Conservation (phyloP, 2,888 invertebrate species). For the Drosophila demipolita region DNA sequence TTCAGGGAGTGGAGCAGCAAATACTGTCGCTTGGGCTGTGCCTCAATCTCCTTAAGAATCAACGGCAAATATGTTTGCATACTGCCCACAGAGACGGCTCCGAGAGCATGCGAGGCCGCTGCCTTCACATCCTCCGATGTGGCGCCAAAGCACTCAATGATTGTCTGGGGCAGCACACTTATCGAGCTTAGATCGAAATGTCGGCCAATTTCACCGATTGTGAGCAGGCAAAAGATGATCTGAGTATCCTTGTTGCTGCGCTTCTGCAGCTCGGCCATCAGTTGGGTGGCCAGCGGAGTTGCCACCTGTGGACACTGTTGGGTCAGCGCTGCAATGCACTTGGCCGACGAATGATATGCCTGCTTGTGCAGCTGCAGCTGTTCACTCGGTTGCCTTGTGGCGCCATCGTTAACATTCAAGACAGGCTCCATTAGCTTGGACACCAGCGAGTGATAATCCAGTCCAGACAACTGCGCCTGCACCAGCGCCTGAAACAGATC, state of each 20-base stretch:
- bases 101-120: slow-evolving; percentile 98
- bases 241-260: slow-evolving; percentile 89
- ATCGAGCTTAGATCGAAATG: slow-evolving; percentile 94
- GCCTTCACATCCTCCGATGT: slow-evolving; percentile 98
- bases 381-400: slow-evolving; percentile 84
- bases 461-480: slow-evolving; percentile 91
- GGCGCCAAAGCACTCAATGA: slow-evolving; percentile 94
- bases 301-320: slow-evolving; percentile 91
- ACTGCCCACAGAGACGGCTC: slow-evolving; percentile 98
- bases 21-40: slow-evolving; percentile 97
- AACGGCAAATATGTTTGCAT: slow-evolving; percentile 96
- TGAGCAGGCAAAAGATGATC: slow-evolving; percentile 96
- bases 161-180: slow-evolving; percentile 90
- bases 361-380: slow-evolving; percentile 88
- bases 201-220: slow-evolving; percentile 98
- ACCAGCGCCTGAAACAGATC: slow-evolving; percentile 97
- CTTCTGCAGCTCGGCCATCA: slow-evolving; percentile 90
- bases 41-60: slow-evolving; percentile 96
- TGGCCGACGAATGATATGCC: slow-evolving; percentile 98
- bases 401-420: slow-evolving; percentile 59
- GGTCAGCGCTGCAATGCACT: slow-evolving; percentile 97
- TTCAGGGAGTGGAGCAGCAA: slow-evolving; percentile 97
- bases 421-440: slow-evolving; percentile 91
- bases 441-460: slow-evolving; percentile 93
- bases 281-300: slow-evolving; percentile 88